Evolutionary conservation across 2,797 vertebrate genomes (phyloP), one percentile per base, ranked within the genome.

Genomic region (Alca torda): DNA sequence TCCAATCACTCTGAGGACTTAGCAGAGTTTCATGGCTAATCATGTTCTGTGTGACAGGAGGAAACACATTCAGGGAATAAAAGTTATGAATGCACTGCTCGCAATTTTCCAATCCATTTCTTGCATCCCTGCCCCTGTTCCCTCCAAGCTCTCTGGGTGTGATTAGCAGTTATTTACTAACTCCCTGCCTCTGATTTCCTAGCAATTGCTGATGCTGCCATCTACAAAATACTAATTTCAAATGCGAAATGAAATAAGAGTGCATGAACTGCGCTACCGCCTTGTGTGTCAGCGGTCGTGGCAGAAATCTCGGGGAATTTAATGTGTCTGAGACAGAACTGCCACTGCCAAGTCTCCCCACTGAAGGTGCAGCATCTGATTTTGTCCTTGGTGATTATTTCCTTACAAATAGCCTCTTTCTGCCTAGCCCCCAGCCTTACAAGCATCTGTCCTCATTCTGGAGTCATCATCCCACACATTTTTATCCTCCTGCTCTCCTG

Each of bases 121-220:
- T 90, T 96, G 45, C 46, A 60, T 85, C 80, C 81, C 53, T 93
- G 48, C 28, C 67, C 80, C 70, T 80, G 90, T n/a, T 82, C 6
- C 43, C 56, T 30, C 35, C n/a, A 67, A 63, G 67, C 46, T 87
- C 87, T 90, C 79, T 17, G 67, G n/a, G 41, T 73, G 81, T 75
- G 95, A 96, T 96, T 83, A 95, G 73, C 75, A 70, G 51, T 91
- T 93, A 90, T 95, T 96, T 94, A 79, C 81, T 79, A 92, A 94
- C 5, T 33, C 70, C 84, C 63, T 84, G 63, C 25, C n/a, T 88
- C 94, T 93, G 64, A 95, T 93, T 96, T 95, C 93, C 2, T 24
- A 88, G 72, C 57, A 91, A 91, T 37, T 93, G 90, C 54, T 85
- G 91, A 93, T 83, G 84, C 82, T 87, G 79, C 43, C 84, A 70